phyloP scores from a whole-genome alignment of 2,888 invertebrate genomes.

The Apeira syringaria region DNA sequence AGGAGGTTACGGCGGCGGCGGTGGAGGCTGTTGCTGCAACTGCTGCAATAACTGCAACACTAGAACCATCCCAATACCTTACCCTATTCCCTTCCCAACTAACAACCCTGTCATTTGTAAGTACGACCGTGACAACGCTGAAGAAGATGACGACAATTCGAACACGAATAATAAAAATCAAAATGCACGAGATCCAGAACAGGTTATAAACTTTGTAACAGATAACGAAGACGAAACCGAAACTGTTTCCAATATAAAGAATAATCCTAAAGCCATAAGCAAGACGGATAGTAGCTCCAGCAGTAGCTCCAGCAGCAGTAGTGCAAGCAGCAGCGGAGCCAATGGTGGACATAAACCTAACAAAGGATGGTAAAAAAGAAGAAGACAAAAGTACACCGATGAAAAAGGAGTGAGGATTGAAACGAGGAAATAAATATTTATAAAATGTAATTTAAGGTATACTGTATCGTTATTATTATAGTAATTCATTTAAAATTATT shows the following conservation, averaged over 20 bases:
- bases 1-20: conserved; percentile 31
- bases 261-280: background rate
- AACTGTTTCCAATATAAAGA: conserved; percentile 1
- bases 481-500: too few relatives aligned
- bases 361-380: background rate
- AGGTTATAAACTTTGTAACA: conserved; percentile 30
- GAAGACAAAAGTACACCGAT: background rate
- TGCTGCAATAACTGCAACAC: conserved; percentile 29
- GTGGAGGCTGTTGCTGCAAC: conserved; percentile 42
- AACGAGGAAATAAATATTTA: too few relatives aligned
- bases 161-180: background rate
- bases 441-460: too few relatives aligned
- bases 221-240: conserved; percentile 18
- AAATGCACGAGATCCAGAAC: conserved; percentile 11
- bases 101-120: conserved; percentile 48
- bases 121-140: conserved; percentile 19
- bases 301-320: conserved; percentile 10
- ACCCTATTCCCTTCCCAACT: conserved; percentile 56
- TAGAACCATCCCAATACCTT: conserved; percentile 53
- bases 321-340: background rate
- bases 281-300: conserved; percentile 6
- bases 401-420: too few relatives aligned
- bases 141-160: conserved; percentile 15
- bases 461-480: too few relatives aligned
- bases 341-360: background rate